Conservation (phyloP, 2,888 invertebrate species). For the Drosophila anceps region DNA sequence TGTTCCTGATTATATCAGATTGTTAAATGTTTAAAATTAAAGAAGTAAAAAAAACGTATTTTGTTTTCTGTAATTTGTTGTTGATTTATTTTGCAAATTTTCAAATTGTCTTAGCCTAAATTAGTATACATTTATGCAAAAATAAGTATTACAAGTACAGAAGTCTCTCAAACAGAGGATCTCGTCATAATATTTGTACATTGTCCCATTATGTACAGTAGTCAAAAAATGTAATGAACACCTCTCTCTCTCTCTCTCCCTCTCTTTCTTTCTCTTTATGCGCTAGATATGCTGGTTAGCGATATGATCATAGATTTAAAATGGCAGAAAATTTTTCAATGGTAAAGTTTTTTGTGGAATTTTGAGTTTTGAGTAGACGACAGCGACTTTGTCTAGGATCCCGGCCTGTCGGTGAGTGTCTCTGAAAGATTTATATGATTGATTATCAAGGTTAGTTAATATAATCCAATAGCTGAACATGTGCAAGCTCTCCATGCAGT, state of each 20-base stretch:
- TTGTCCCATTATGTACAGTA: conserved; percentile 37
- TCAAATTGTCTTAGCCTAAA: conserved; percentile 48
- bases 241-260: conserved; percentile 37
- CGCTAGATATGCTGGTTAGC: conserved; percentile 61
- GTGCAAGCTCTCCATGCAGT: conserved; percentile 55
- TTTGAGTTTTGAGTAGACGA: conserved; percentile 74
- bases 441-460: conserved; percentile 37
- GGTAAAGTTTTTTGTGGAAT: conserved; percentile 66
- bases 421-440: conserved; percentile 67
- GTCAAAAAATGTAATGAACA: conserved; percentile 63
- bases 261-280: conserved; percentile 49
- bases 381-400: conserved; percentile 65
- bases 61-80: conserved; percentile 2
- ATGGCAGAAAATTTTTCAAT: conserved; percentile 70
- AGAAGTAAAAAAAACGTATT: not conserved
- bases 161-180: conserved; percentile 56
- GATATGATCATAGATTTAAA: conserved; percentile 63
- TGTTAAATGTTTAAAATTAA: not conserved
- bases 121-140: conserved; percentile 66
- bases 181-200: conserved; percentile 55
- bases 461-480: conserved; percentile 8
- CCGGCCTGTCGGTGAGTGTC: conserved; percentile 56
- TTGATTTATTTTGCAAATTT: conserved; percentile 46
- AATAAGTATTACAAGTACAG: conserved; percentile 62
- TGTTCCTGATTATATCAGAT: not conserved